A percentile compares a stretch with the other conserved stretches of the same genome.
These are phyloP conservation scores for Carposina sasakii DNA, from an alignment of 1,140 invertebrate genomes.

Conservation along the genomic window DNA sequence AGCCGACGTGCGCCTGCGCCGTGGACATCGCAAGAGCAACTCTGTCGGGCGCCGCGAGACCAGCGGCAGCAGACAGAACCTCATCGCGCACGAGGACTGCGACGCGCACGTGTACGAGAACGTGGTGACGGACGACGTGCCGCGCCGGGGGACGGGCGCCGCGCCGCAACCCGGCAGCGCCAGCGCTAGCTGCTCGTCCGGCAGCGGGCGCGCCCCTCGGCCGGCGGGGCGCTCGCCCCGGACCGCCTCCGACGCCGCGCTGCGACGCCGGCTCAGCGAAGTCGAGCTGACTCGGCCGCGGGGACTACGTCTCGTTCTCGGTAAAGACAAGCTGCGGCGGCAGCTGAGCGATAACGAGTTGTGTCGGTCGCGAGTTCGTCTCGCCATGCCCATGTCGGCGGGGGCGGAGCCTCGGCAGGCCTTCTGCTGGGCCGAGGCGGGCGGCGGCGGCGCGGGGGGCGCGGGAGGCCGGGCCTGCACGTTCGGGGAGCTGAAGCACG, in stretches of 20 bases:
- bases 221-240: slow-evolving; percentile 19
- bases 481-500: slow-evolving; percentile 61
- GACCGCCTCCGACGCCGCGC: slow-evolving; percentile 28
- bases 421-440: slow-evolving; percentile 46
- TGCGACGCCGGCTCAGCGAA: slow-evolving; percentile 41
- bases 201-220: slow-evolving; percentile 29
- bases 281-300: slow-evolving; percentile 33
- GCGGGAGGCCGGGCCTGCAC: slow-evolving; percentile 32
- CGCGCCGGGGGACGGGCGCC: slow-evolving; percentile 47
- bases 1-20: slow-evolving; percentile 41
- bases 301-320: slow-evolving; percentile 54
- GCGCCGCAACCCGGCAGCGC: slow-evolving; percentile 38
- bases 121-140: slow-evolving; percentile 58
- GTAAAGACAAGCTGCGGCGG: slow-evolving; percentile 51
- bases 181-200: slow-evolving; percentile 47
- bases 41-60: slow-evolving; percentile 62
- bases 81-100: slow-evolving; percentile 58
- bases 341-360: slow-evolving; percentile 56
- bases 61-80: slow-evolving; percentile 65
- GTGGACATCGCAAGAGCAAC: slow-evolving; percentile 64
- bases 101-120: slow-evolving; percentile 66
- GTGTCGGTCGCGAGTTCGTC: slow-evolving; percentile 37
- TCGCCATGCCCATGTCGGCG: slow-evolving; percentile 58
- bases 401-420: slow-evolving; percentile 46
- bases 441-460: slow-evolving; percentile 17